Percentiles rank a stretch among this genome's conserved stretches.
Evolutionary conservation across 2,888 invertebrate species (phyloP).

Genomic region (Maniola hyperantus): DNA sequence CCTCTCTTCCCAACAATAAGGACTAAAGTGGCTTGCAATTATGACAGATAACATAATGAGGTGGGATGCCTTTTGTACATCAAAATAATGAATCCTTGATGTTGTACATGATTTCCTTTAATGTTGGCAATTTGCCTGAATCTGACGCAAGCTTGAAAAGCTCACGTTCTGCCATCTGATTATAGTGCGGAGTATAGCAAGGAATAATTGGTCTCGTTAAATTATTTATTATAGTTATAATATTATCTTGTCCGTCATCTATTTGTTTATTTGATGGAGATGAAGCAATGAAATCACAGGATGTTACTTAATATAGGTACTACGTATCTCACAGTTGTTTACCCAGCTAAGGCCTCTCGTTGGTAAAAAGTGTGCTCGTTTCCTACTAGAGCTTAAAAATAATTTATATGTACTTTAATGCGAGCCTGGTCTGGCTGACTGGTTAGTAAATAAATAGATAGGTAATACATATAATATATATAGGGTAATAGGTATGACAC

Average conservation of each 20-base stretch:
- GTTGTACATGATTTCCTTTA: slow-evolving; percentile 51
- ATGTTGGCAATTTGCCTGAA: slow-evolving; percentile 59
- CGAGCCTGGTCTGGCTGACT: no score
- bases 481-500: no score
- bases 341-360: no score
- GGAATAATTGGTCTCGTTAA: slow-evolving; percentile 57
- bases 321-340: no score
- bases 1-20: slow-evolving; percentile 20
- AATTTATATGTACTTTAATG: no score
- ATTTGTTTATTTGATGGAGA: neutral
- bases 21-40: slow-evolving; percentile 36
- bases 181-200: slow-evolving; percentile 48
- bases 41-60: slow-evolving; percentile 40
- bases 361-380: no score
- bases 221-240: slow-evolving; percentile 44
- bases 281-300: no score
- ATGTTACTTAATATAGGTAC: no score
- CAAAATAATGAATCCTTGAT: slow-evolving; percentile 47
- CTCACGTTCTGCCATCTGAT: slow-evolving; percentile 54
- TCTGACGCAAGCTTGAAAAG: slow-evolving; percentile 57
- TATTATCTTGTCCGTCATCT: slow-evolving; percentile 19
- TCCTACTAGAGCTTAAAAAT: no score
- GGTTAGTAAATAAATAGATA: no score
- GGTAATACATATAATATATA: no score
- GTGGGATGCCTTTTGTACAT: slow-evolving; percentile 41